Conservation (phyloP, 1,140 invertebrate genomes). For the Drosophila trapezifrons region DNA sequence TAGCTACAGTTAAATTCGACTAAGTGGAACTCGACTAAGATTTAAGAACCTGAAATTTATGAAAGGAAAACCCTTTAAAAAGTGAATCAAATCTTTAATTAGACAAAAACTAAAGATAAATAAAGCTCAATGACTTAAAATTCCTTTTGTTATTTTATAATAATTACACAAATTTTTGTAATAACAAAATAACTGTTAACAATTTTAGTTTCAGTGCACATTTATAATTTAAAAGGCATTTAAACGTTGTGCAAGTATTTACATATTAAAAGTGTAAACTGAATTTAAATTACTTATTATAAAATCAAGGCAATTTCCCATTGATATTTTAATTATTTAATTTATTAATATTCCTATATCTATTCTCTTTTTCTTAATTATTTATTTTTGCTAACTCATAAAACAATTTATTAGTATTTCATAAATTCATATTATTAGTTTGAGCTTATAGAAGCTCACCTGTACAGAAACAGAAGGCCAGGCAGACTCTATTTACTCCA, state of each 20-base stretch:
- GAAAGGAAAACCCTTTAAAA: not conserved
- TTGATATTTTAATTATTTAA: not conserved
- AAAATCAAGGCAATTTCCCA: not conserved
- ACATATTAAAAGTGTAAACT: too few relatives aligned
- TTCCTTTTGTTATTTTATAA: not conserved
- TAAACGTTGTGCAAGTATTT: too few relatives aligned
- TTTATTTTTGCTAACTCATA: too few relatives aligned
- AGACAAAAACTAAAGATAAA: too few relatives aligned
- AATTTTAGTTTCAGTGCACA: not conserved
- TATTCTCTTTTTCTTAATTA: too few relatives aligned
- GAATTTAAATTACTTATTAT: not conserved
- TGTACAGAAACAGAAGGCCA: constrained; percentile 31
- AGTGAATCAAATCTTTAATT: not conserved
- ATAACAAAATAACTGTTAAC: too few relatives aligned
- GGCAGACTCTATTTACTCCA: constrained; percentile 23
- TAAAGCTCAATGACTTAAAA: too few relatives aligned
- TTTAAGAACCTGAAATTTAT: not conserved
- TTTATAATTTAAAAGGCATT: not conserved
- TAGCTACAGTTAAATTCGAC: not conserved
- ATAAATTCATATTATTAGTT: not conserved
- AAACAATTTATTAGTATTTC: not conserved
- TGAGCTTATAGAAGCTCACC: constrained; percentile 3
- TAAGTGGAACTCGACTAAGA: not conserved
- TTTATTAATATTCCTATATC: too few relatives aligned
- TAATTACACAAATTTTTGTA: too few relatives aligned